Conservation (phyloP, 2,888 invertebrate genomes). For the Blera fallax region DNA sequence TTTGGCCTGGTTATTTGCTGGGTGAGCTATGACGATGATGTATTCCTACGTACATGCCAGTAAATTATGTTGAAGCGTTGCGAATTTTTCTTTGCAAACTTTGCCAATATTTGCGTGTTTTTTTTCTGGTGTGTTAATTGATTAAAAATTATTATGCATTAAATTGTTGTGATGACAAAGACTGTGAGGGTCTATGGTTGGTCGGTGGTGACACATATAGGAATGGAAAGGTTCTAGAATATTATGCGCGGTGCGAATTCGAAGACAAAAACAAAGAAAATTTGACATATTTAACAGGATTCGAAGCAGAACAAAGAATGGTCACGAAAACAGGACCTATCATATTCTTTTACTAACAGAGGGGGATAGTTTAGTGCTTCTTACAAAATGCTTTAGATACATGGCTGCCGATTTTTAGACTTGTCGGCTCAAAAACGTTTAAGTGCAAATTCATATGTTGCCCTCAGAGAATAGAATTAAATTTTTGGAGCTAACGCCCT, state of each 20-base stretch:
- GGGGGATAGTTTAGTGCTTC: too few relatives aligned
- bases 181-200: neutral
- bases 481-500: too few relatives aligned
- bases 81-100: conserved; percentile 24
- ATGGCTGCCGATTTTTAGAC: too few relatives aligned
- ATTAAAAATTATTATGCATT: conserved; percentile 38
- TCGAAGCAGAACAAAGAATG: too few relatives aligned
- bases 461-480: too few relatives aligned
- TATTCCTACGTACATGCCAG: neutral
- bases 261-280: neutral
- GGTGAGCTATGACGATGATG: conserved; percentile 34
- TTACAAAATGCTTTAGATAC: too few relatives aligned
- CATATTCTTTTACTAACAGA: too few relatives aligned
- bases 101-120: conserved; percentile 14
- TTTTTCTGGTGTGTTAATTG: conserved; percentile 44
- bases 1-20: conserved; percentile 56
- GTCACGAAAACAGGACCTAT: too few relatives aligned
- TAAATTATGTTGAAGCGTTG: conserved; percentile 33
- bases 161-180: conserved; percentile 48
- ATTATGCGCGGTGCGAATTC: neutral
- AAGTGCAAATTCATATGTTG: too few relatives aligned
- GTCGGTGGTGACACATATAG: conserved; percentile 13
- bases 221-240: too few relatives aligned
- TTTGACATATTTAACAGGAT: too few relatives aligned
- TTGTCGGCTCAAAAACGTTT: too few relatives aligned